Evolutionary conservation across 2,113 vertebrate genomes (phyloP).

Genomic region (Cnemophilus loriae): DNA sequence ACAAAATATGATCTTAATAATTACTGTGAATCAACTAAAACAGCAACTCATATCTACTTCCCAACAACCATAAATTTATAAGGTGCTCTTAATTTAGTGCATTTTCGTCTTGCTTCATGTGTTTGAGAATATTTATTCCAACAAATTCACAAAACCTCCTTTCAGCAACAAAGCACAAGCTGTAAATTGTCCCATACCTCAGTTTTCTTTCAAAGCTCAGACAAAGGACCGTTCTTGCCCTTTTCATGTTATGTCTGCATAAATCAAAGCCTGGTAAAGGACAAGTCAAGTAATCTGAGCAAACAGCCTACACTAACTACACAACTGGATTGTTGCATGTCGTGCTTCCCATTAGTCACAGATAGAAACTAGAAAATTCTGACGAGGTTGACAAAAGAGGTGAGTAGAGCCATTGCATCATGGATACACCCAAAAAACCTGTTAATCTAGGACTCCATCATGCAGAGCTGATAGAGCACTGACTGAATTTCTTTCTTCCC

Average conservation of each 20-base stretch:
- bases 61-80: constrained; percentile 13
- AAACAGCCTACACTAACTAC: constrained; percentile 41
- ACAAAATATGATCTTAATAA: constrained; percentile 55
- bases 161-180: constrained; percentile 42
- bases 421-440: neutral
- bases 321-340: constrained; percentile 15
- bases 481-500: neutral
- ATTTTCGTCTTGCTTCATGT: constrained; percentile 9
- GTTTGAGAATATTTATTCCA: constrained; percentile 39
- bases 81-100: neutral
- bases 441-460: neutral
- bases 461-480: neutral
- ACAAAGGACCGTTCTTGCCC: constrained; percentile 42
- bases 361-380: constrained; percentile 60
- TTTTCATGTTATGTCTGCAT: constrained; percentile 34
- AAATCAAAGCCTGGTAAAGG: constrained; percentile 72
- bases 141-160: constrained; percentile 39
- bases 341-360: constrained; percentile 39
- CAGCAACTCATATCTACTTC: neutral
- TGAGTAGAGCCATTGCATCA: neutral
- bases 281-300: constrained; percentile 66
- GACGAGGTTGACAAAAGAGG: constrained; percentile 19
- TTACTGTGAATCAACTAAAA: constrained; percentile 44
- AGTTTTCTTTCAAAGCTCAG: constrained; percentile 47
- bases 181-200: constrained; percentile 62